Percentiles rank a stretch among this genome's conserved stretches.
phyloP scores from a whole-genome alignment of 2,113 vertebrate species.

The Antechinus stuartii region DNA sequence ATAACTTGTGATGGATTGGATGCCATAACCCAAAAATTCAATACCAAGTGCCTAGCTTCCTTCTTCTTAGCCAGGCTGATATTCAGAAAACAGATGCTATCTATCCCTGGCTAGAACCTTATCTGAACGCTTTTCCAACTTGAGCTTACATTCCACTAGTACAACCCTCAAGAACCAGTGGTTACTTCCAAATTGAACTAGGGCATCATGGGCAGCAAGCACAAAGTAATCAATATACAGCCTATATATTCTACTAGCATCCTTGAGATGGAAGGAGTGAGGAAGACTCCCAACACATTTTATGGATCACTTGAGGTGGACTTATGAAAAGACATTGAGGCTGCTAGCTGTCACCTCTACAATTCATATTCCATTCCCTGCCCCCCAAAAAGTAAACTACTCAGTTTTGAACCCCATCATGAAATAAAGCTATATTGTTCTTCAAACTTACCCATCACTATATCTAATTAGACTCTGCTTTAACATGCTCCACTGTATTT shows the following conservation, averaged over 20 bases:
- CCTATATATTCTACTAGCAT: neutral
- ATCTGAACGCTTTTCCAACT: neutral
- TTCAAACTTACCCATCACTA: neutral
- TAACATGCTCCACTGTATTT: neutral
- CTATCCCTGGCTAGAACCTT: neutral
- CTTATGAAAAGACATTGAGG: neutral
- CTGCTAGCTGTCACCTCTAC: neutral
- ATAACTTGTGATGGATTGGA: neutral
- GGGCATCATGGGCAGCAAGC: neutral
- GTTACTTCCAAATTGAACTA: neutral
- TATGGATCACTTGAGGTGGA: neutral
- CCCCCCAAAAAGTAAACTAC: neutral
- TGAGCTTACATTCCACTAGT: neutral
- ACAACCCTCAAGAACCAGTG: neutral
- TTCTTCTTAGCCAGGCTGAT: neutral
- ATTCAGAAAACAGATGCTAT: neutral
- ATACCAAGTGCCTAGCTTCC: neutral
- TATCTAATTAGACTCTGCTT: neutral
- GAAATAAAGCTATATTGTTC: neutral
- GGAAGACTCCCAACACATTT: neutral
- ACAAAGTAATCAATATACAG: neutral
- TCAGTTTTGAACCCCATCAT: neutral
- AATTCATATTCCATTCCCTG: too few relatives aligned
- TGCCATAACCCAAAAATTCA: neutral
- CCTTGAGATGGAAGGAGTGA: neutral